Base-by-base conservation (phyloP, 2,113 vertebrate species). In the Takifugu flavidus region DNA sequence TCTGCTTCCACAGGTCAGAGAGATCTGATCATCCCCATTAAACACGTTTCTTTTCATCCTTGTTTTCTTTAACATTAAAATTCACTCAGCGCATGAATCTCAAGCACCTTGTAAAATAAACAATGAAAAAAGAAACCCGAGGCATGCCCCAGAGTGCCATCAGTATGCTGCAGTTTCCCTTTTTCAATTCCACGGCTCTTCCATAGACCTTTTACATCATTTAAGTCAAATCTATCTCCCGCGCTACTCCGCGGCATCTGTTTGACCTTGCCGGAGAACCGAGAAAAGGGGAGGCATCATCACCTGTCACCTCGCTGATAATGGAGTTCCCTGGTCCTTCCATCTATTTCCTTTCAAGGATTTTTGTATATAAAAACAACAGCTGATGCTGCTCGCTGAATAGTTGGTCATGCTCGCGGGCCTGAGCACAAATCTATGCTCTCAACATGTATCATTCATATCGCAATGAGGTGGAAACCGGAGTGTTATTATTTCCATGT, bases 301-400 rank as follows among this genome's bases (percentile, higher is more conserved):
- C 79, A 73, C 75, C 63, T 69, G 61, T 85, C 83, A 82, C 73
- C 72, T 71, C 10, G 56, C 66, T 10, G 75, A 69, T 90, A 88
- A 86, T 87, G 81, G 75, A 79, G 78, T 79, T 82, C 62, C 62
- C 52, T 63, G 53, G 56, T 82, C 59, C 12, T 49, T 39, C 51
- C 54, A 65, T 82, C 65, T 61, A 75, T 79, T 82, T 70, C 34
- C 59, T 58, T 26, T 67, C 77, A 56, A 66, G 72, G 61, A 55
- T 78, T 72, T 43, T 60, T 74, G 53, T 66, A 25, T 46, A 28
- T 66, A 42, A 74, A 68, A 69, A 73, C 63, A 59, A 63, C n/a
- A 20, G 47, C 61, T 60, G 45, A 49, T 46, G 20, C 27, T 7
- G 28, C 1, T 1, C 50, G 69, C 53, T 50, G 28, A 72, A 78